Conservation (phyloP, 2,888 invertebrate genomes). For the Automeris io region DNA sequence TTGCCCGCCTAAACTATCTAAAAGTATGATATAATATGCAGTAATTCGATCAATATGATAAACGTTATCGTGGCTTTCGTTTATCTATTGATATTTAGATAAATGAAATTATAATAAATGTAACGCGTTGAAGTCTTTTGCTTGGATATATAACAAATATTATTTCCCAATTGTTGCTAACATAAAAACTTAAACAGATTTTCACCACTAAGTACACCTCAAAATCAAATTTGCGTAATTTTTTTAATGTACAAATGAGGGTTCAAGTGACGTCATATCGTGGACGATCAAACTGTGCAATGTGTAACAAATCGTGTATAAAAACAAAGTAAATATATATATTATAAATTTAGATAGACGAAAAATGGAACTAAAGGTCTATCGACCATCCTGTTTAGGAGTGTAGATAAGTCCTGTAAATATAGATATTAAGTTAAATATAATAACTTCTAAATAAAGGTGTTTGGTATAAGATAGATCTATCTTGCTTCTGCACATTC, state of each 20-base stretch:
- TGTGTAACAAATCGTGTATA: conserved; percentile 67
- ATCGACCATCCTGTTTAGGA: conserved; percentile 65
- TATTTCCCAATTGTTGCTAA: no score
- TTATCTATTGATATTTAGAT: conserved; percentile 51
- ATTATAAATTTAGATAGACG: conserved; percentile 60
- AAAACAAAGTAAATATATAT: conserved; percentile 30
- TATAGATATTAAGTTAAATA: conserved; percentile 57
- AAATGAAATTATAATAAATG: conserved; percentile 36
- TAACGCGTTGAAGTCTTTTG: conserved; percentile 71
- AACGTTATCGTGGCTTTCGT: conserved; percentile 38
- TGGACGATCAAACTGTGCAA: conserved; percentile 66
- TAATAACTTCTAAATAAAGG: conserved; percentile 57
- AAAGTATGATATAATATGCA: conserved; percentile 39
- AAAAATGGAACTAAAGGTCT: conserved; percentile 65
- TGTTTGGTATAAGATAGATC: conserved; percentile 74
- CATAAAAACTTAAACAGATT: neutral
- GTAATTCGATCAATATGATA: conserved; percentile 57
- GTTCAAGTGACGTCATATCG: conserved; percentile 52
- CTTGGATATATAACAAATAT: no score
- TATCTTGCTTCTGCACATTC: conserved; percentile 71
- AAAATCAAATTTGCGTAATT: neutral
- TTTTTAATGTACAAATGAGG: conserved; percentile 24
- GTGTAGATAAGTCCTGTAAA: conserved; percentile 63
- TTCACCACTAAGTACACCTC: no score
- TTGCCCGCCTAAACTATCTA: conserved; percentile 39